Evolutionary conservation across 2,113 vertebrate genomes (phyloP), one percentile per base, ranked within the genome.

Genomic region (Mormoops blainvillei): DNA sequence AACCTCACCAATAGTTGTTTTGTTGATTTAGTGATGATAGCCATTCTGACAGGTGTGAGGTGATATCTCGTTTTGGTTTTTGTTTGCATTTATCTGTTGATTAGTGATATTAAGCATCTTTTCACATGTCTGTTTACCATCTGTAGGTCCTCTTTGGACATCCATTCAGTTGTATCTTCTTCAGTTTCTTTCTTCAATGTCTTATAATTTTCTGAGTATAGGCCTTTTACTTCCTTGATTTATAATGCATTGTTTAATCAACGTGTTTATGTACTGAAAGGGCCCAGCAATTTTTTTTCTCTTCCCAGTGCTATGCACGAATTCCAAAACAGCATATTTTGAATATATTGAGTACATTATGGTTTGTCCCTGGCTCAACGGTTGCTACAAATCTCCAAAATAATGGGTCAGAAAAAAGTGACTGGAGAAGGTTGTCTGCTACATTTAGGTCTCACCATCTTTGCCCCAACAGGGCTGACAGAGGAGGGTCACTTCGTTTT

Each of bases 241-340:
- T 67, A 76, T 65, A 50, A 24, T 20, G 10, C 26, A 31, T 20
- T 50, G 36, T 38, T 78, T 90, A 78, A 14, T 76, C 3, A 85
- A 86, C 87, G 7, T 58, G 9, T 73, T 52, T 41, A 48, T 33
- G 3, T 26, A 56, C 8, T n/a, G 33, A 73, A 87, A 61, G 31
- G 14, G n/a, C n/a, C n/a, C 20, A 19, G 22, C n/a, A 38, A 68
- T 67, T 70, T 70, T 36, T 70, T 70, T 70, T 20, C 3, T 33
- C 2, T 41, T 28, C 13, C 26, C 18, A 33, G 1, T 18, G 0
- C 1, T 71, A 4, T n/a, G 5, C 16, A 48, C 4, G 52, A 20
- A 61, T 87, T 96, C 15, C 4, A 33, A 78, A 89, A 65, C 11
- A 67, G 5, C 3, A 18, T 36, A 31, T 76, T 56, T 93, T 56